Conservation (phyloP, 2,113 vertebrate species). For the Prochilodus magdalenae region DNA sequence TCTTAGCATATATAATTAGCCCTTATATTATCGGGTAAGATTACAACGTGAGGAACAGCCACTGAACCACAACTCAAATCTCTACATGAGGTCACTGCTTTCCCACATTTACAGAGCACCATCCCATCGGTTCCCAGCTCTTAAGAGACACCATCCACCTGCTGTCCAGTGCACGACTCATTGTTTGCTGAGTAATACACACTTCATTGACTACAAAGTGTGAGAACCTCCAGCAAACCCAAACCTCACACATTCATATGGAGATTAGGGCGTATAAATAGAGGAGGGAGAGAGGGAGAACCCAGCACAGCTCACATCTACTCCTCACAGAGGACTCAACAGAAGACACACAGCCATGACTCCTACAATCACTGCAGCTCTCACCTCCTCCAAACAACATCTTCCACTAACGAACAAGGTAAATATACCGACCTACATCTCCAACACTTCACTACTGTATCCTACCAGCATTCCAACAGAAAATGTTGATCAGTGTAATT, state of each 20-base stretch:
- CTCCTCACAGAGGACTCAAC: conserved; percentile 61
- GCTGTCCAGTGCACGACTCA: conserved; percentile 49
- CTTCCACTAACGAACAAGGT: conserved; percentile 75
- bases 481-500: background rate
- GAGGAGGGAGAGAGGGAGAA: conserved; percentile 52
- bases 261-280: conserved; percentile 61
- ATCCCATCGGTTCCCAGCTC: background rate
- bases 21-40: too few relatives aligned
- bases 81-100: conserved; percentile 74
- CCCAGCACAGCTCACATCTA: conserved; percentile 67
- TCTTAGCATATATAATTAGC: too few relatives aligned
- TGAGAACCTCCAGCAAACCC: conserved; percentile 62
- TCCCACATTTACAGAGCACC: conserved; percentile 67
- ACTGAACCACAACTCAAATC: background rate
- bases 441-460: background rate
- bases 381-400: conserved; percentile 65
- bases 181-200: conserved; percentile 43
- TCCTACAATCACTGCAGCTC: conserved; percentile 69
- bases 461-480: background rate
- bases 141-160: conserved; percentile 43
- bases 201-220: conserved; percentile 58
- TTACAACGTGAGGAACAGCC: too few relatives aligned
- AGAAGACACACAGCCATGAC: conserved; percentile 68
- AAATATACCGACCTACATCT: conserved; percentile 48
- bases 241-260: conserved; percentile 63